These are phyloP conservation scores for Lordiphosa fenestrarum DNA, from an alignment of 2,888 invertebrate genomes.

Conservation along the genomic window DNA sequence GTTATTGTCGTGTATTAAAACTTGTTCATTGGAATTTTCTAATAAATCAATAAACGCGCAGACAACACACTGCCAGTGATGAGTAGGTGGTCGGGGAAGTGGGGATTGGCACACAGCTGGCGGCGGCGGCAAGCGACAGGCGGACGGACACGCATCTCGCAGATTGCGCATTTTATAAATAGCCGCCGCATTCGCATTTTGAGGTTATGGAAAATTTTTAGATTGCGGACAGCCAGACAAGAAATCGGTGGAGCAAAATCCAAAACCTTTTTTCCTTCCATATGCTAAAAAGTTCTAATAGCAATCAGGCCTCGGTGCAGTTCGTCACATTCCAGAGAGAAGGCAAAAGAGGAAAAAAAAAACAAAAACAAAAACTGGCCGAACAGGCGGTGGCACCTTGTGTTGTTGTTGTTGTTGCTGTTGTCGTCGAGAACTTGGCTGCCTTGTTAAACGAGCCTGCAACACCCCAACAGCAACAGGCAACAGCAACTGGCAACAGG, in stretches of 20 bases:
- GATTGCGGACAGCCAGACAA: constrained; percentile 40
- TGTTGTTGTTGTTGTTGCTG: neutral
- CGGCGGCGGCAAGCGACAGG: constrained; percentile 26
- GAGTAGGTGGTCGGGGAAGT: neutral
- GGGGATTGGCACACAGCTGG: constrained; percentile 59
- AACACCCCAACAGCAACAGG: constrained; percentile 59
- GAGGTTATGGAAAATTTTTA: constrained; percentile 62
- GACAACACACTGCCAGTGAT: constrained; percentile 62
- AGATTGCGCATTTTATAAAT: constrained; percentile 64
- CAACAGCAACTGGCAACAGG: constrained; percentile 14
- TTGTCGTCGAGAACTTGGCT: constrained; percentile 58
- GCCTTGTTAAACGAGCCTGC: constrained; percentile 74
- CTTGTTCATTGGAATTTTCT: constrained; percentile 78
- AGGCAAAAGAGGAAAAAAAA: constrained; percentile 11
- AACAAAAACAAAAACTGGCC: constrained; percentile 46
- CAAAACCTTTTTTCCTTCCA: constrained; percentile 1
- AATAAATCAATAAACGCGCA: constrained; percentile 77
- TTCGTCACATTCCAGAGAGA: constrained; percentile 52
- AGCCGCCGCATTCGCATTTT: constrained; percentile 44
- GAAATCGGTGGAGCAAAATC: constrained; percentile 19
- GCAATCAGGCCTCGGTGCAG: constrained; percentile 16
- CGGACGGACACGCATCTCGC: constrained; percentile 33
- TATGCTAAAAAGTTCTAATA: constrained; percentile 12
- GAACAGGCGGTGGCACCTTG: constrained; percentile 66
- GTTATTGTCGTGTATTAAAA: constrained; percentile 65